Evolutionary conservation across 2,888 invertebrate species (phyloP).

Genomic region (Ophioninae sp.): DNA sequence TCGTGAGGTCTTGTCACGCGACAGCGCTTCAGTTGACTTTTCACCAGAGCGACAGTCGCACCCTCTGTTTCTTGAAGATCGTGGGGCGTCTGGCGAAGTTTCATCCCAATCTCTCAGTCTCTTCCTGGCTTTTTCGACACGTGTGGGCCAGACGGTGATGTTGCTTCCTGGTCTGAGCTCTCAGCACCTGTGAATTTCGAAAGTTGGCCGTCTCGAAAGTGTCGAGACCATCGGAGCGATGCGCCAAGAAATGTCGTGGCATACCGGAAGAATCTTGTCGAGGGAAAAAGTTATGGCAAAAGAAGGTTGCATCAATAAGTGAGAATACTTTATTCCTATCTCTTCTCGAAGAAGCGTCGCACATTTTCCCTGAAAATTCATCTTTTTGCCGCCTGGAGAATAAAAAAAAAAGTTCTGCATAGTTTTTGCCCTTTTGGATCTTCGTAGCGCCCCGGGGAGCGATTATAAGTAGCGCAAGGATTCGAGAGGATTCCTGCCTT

Average conservation of each 20-base stretch:
- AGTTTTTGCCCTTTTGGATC: no score
- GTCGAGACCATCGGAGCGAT: slow-evolving; percentile 46
- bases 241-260: slow-evolving; percentile 34
- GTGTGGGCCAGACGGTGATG: slow-evolving; percentile 33
- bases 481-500: slow-evolving; percentile 18
- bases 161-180: slow-evolving; percentile 32
- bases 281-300: slow-evolving; percentile 37
- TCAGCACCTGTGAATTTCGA: slow-evolving; percentile 52
- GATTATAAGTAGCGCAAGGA: not conserved
- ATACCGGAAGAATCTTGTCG: slow-evolving; percentile 3
- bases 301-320: slow-evolving; percentile 40
- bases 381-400: no score
- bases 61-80: slow-evolving; percentile 62
- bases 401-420: no score
- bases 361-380: no score
- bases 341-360: not conserved
- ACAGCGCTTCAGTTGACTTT: slow-evolving; percentile 68
- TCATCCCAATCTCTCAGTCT: slow-evolving; percentile 21
- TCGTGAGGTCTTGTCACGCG: slow-evolving; percentile 37
- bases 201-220: slow-evolving; percentile 52
- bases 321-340: slow-evolving; percentile 59
- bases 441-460: no score
- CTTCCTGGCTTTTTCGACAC: not conserved
- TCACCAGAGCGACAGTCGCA: slow-evolving; percentile 58
- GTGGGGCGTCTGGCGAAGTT: slow-evolving; percentile 49